Evolutionary conservation across 1,140 invertebrate species (phyloP), one percentile per base, ranked within the genome.

Genomic region (Oryctes rhinoceros): DNA sequence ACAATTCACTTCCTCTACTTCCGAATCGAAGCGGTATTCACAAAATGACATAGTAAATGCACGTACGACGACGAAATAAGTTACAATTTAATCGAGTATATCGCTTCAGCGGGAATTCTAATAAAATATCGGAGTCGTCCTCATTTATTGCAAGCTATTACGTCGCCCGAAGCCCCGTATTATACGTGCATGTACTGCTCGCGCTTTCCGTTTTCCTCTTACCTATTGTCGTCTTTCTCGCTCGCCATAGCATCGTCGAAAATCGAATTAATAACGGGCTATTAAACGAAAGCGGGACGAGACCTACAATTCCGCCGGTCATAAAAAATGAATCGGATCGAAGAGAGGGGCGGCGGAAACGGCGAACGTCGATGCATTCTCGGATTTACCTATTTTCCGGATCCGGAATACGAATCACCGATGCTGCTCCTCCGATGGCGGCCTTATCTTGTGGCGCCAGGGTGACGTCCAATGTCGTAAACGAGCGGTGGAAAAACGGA

Each of bases 381-480:
- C 65, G 65, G 65, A 59, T 35, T 78, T 59, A 78, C 77, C 77
- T 78, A 78, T 62, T 78, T 37, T 49, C 24, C 30, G 47, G 77
- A 53, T 49, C 47, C 39, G 77, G 77, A 30, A 78, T 59, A 10
- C 77, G 47, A 78, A 78, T 53, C 77, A 48, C 49, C 20, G 47
- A 15, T 24, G 77, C 53, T 59, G 53, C 53, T 59, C 53, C 53
- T 13, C 13, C 53, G 6, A 18, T 15, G 53, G 15, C 6, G 6
- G 49, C 49, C 18, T 78, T 78, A 76, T 76, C 75, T 44, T 76
- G n/a, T n/a, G 77, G 77, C 49, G 77, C 49, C 77, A 78, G 49
- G 24, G 77, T 78, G 77, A 78, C 77, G 77, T 78, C 77, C 30
- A 78, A 53, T n/a, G 77, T 78, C 47, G 49, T 59, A 78, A 78